Conservation (phyloP, 1,140 invertebrate species). For the Drepana arcuata region DNA sequence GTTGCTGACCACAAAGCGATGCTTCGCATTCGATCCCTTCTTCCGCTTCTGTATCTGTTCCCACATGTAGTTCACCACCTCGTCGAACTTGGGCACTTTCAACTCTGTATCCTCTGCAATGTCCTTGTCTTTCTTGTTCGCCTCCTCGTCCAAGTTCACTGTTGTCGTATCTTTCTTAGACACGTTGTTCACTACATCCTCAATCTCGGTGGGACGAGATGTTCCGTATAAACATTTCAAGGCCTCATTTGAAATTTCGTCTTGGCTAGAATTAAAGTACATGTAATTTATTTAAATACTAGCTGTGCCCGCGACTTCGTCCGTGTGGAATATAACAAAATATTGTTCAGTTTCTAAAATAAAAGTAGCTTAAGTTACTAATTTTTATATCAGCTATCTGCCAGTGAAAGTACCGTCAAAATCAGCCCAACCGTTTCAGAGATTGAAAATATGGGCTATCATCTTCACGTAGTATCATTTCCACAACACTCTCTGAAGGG, state of each 20-base stretch:
- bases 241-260: conserved; percentile 83
- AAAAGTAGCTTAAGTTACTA: no score
- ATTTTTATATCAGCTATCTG: no score
- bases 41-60: conserved; percentile 76
- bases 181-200: conserved; percentile 64
- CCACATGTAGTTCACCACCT: conserved; percentile 77
- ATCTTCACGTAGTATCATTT: no score
- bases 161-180: conserved; percentile 39
- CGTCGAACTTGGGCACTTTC: conserved; percentile 74
- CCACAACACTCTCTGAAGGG: no score
- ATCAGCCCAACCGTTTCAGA: no score
- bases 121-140: conserved; percentile 35
- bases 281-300: not conserved
- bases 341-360: no score
- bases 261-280: conserved; percentile 75
- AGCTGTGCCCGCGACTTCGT: no score
- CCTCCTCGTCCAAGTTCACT: conserved; percentile 40
- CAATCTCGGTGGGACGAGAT: conserved; percentile 68
- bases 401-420: no score
- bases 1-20: conserved; percentile 75
- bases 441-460: no score
- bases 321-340: no score
- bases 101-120: conserved; percentile 25
- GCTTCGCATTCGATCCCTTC: conserved; percentile 70
- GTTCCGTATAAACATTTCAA: conserved; percentile 79